Evolutionary conservation across 2,888 invertebrate species (phyloP).

Genomic region (Mycalesis mineus): DNA sequence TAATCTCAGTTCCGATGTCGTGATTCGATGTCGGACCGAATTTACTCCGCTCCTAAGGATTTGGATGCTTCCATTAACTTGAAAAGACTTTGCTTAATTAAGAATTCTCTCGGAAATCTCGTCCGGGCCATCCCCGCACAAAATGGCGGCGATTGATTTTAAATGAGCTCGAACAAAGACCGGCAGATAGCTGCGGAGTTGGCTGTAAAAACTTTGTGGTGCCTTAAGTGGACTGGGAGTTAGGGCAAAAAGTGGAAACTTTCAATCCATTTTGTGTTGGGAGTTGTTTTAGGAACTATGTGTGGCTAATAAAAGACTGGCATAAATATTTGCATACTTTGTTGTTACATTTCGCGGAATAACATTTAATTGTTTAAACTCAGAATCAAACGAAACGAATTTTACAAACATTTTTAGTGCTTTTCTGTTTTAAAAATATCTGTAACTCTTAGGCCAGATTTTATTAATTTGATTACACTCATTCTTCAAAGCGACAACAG

Average conservation of each 20-base stretch:
- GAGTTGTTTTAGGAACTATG: not conserved
- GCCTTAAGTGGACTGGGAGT: constrained; percentile 32
- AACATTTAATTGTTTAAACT: too few relatives aligned
- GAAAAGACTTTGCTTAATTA: constrained; percentile 74
- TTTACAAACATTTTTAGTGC: too few relatives aligned
- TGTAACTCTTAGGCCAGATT: too few relatives aligned
- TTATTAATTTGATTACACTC: too few relatives aligned
- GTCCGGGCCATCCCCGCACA: constrained; percentile 55
- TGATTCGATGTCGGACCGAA: constrained; percentile 53
- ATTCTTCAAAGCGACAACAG: too few relatives aligned
- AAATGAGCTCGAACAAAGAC: constrained; percentile 69
- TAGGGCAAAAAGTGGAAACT: constrained; percentile 8
- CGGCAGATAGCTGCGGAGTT: constrained; percentile 50
- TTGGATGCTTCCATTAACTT: constrained; percentile 69
- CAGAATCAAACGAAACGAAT: too few relatives aligned
- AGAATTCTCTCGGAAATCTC: constrained; percentile 74
- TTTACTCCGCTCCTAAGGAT: constrained; percentile 61
- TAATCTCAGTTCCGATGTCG: constrained; percentile 26
- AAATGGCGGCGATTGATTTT: constrained; percentile 73
- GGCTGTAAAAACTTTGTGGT: constrained; percentile 57
- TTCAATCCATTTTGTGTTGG: constrained; percentile 5
- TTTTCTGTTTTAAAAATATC: too few relatives aligned
- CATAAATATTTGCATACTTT: too few relatives aligned
- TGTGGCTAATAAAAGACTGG: too few relatives aligned
- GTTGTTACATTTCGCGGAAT: too few relatives aligned